Conservation (phyloP, 1,140 invertebrate genomes). For the Leptinotarsa undecemlineata region DNA sequence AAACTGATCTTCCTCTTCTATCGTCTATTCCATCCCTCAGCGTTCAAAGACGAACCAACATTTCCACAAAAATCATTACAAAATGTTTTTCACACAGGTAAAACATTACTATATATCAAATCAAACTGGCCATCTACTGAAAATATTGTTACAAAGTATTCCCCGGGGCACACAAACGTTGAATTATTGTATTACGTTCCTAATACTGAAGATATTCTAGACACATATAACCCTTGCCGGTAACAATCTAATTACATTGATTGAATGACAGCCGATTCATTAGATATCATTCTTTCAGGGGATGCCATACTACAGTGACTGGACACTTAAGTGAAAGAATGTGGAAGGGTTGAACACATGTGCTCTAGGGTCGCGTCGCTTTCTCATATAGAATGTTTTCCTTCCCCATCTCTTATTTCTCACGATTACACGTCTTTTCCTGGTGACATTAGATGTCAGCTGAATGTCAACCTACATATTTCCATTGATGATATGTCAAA, state of each 20-base stretch:
- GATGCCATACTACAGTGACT: constrained; percentile 35
- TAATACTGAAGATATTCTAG: constrained; percentile 52
- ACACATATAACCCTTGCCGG: constrained; percentile 52
- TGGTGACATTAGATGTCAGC: too few relatives aligned
- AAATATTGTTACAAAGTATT: not conserved
- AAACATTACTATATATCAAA: too few relatives aligned
- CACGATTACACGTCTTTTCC: too few relatives aligned
- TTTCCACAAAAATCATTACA: too few relatives aligned
- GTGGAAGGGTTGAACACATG: constrained; percentile 45
- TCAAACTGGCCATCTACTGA: too few relatives aligned
- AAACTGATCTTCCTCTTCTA: too few relatives aligned
- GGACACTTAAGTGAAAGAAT: constrained; percentile 31
- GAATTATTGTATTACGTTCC: constrained; percentile 52
- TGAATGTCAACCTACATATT: too few relatives aligned
- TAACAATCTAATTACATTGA: constrained; percentile 57
- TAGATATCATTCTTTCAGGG: constrained; percentile 53
- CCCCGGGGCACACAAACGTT: constrained; percentile 46
- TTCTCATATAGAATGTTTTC: constrained; percentile 24
- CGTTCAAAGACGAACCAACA: too few relatives aligned
- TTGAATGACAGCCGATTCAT: constrained; percentile 57
- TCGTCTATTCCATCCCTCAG: too few relatives aligned
- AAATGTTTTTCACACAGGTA: too few relatives aligned
- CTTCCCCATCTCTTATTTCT: constrained; percentile 11
- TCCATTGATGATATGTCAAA: too few relatives aligned
- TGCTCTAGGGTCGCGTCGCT: constrained; percentile 20